Evolutionary conservation across 2,797 vertebrate species (phyloP).

Genomic region (Nasua narica): DNA sequence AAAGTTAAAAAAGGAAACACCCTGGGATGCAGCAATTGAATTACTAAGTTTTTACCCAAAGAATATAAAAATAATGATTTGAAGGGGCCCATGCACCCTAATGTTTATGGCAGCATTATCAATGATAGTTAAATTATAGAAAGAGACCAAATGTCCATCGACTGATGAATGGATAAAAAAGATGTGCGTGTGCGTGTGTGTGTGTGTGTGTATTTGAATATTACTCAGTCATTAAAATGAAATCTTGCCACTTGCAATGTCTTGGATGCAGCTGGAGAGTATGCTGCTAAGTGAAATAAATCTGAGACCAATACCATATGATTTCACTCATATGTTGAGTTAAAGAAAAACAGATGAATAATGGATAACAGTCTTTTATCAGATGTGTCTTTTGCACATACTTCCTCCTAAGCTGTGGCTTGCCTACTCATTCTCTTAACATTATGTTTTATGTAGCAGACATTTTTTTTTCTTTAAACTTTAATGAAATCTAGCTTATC

Average conservation of each 20-base stretch:
- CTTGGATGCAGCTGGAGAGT: background rate
- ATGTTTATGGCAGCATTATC: background rate
- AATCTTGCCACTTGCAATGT: background rate
- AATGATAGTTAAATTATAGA: background rate
- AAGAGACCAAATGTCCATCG: background rate
- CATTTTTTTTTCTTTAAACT: background rate
- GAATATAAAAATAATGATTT: background rate
- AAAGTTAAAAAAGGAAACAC: background rate
- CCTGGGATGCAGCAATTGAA: background rate
- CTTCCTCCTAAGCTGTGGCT: background rate
- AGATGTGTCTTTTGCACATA: background rate
- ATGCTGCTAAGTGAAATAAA: background rate
- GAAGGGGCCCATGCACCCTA: background rate
- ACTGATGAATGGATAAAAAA: background rate
- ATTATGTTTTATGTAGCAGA: background rate
- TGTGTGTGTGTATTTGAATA: background rate
- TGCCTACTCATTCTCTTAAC: background rate
- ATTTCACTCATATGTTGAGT: background rate
- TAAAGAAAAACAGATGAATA: background rate
- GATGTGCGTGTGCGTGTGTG: no score
- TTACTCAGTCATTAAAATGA: background rate
- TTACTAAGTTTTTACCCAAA: background rate
- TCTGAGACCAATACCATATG: background rate
- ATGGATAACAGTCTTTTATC: background rate
- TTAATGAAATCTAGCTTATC: background rate